Evolutionary conservation across 2,797 vertebrate species (phyloP), one percentile per base, ranked within the genome.

Genomic region (Loriculus beryllinus): DNA sequence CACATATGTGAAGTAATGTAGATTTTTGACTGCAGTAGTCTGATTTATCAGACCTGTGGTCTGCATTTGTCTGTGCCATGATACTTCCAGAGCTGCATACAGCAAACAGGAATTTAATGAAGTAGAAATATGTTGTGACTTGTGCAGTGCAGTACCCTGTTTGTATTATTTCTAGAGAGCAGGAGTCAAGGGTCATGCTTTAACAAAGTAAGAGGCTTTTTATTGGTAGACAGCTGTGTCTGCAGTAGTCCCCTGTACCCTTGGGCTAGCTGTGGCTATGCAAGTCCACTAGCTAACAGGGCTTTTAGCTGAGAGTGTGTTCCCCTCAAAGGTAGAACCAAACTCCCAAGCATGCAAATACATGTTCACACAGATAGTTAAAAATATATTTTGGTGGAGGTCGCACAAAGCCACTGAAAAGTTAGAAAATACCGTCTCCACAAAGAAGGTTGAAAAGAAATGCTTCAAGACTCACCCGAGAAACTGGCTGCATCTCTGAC

Each of bases 91-190:
- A 20, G 52, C 6, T 59, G 22, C 70, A 3, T 28, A 9, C 10
- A 51, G 33, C 56, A 54, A 35, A 25, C 51, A 48, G 71, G 39
- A 74, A 40, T 54, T 9, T 40, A 70, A 67, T 13, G 12, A 78
- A 42, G 16, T 29, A 69, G 45, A 52, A 68, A 15, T 69, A n/a
- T 0, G 0, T 17, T 29, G 31, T 86, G 49, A 43, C 74, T 90
- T 1, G 0, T 47, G 23, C 43, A 63, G 31, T 54, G 57, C 49
- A 60, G 33, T 51, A 54, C 23, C 52, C 37, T 48, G 16, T 57
- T 47, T 3, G 21, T 79, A 16, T 33, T 65, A 29, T 88, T 91
- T 86, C 37, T 86, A 63, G 54, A 86, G 65, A 93, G 67, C 70
- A 12, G 60, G 51, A 92, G 51, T 3, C 6, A 5, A 3, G 16